Evolutionary conservation across 1,140 invertebrate genomes (phyloP).

Genomic region (Antheraea mylitta): DNA sequence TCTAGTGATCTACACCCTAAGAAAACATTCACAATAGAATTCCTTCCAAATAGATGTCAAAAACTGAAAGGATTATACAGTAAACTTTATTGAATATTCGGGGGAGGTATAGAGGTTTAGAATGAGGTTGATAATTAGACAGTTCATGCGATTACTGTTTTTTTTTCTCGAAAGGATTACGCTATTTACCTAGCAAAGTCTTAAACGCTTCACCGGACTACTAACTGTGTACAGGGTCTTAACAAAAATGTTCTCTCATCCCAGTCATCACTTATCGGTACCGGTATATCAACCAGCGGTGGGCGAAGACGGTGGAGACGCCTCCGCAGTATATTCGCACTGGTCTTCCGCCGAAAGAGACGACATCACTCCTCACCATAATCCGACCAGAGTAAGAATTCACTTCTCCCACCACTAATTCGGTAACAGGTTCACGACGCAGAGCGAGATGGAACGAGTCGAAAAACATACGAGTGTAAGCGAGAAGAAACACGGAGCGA

Average conservation of each 20-base stretch:
- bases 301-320: constrained; percentile 88
- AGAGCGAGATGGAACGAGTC: not conserved
- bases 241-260: constrained; percentile 13
- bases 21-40: too few relatives aligned
- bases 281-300: constrained; percentile 70
- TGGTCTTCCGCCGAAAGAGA: constrained; percentile 84
- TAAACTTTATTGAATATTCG: too few relatives aligned
- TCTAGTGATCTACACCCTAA: too few relatives aligned
- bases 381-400: constrained; percentile 5
- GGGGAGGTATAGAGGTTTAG: too few relatives aligned
- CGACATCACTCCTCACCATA: constrained; percentile 46
- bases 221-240: not conserved
- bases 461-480: not conserved
- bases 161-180: too few relatives aligned
- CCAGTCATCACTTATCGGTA: constrained; percentile 59
- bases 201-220: too few relatives aligned
- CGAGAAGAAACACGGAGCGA: not conserved
- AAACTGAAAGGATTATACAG: too few relatives aligned
- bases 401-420: not conserved
- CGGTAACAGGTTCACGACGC: not conserved
- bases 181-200: too few relatives aligned
- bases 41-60: too few relatives aligned
- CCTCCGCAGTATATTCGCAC: constrained; percentile 87
- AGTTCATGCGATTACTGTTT: too few relatives aligned
- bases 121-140: too few relatives aligned